phyloP scores from a whole-genome alignment of 2,113 vertebrate genomes.

The Dicrurus megarhynchus region DNA sequence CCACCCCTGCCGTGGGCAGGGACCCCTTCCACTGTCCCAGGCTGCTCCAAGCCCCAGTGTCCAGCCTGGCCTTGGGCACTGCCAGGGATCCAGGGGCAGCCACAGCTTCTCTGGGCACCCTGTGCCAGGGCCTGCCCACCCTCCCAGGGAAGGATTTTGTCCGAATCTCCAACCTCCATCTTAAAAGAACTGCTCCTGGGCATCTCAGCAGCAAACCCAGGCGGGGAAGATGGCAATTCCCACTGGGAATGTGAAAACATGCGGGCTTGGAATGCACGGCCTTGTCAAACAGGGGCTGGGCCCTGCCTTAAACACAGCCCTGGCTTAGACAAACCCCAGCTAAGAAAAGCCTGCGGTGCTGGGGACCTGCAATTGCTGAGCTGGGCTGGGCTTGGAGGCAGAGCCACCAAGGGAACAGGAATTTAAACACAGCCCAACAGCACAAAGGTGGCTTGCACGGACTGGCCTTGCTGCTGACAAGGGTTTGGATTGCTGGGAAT shows the following conservation, averaged over 20 bases:
- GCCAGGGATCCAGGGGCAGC: background rate
- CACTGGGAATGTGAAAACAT: background rate
- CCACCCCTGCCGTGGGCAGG: background rate
- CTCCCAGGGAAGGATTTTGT: background rate
- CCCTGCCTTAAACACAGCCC: conserved; percentile 9
- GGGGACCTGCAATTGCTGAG: background rate
- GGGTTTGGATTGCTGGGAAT: background rate
- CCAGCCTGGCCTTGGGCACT: background rate
- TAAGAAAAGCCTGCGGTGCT: conserved; percentile 27
- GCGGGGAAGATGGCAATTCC: background rate
- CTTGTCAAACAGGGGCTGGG: background rate
- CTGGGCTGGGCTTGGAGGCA: background rate
- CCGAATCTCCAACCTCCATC: background rate
- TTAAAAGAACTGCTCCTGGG: background rate
- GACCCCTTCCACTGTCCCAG: background rate
- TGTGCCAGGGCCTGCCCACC: background rate
- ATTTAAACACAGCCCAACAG: background rate
- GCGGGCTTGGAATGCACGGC: background rate
- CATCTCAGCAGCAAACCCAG: background rate
- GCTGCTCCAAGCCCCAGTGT: background rate
- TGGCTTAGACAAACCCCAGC: background rate
- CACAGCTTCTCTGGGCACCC: background rate
- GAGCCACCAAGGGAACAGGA: background rate
- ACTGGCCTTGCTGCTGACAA: background rate
- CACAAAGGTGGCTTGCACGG: background rate